A percentile compares a stretch with the other conserved stretches of the same genome.
These are phyloP conservation scores for Holothuria leucospilota DNA, from an alignment of 53 echinoderm and acorn worm species.

Conservation along the genomic window DNA sequence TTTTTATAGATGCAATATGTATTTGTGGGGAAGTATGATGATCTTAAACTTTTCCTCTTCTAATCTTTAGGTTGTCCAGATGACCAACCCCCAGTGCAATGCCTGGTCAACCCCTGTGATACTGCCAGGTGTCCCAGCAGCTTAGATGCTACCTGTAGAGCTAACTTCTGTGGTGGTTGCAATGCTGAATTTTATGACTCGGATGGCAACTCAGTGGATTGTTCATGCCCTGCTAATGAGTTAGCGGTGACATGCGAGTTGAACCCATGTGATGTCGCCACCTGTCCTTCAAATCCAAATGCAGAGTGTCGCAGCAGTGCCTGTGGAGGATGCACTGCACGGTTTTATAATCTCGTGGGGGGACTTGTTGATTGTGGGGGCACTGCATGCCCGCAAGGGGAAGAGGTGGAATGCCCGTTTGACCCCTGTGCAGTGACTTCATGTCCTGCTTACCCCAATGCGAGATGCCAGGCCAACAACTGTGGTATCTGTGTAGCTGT, in stretches of 20 bases:
- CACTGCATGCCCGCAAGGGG: too few species aligned
- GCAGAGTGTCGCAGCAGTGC: conserved; percentile 1
- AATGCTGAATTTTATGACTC: conserved; percentile 27
- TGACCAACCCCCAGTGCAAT: not conserved
- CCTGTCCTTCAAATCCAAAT: conserved; percentile 15
- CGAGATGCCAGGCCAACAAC: not conserved
- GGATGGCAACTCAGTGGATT: not conserved
- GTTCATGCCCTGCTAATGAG: not conserved
- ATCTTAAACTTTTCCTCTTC: not conserved
- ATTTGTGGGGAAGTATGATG: not conserved
- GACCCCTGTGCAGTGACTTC: conserved; percentile 17
- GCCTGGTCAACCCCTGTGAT: conserved; percentile 18
- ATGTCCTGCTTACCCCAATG: conserved; percentile 3
- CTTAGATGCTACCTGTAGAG: conserved; percentile 28
- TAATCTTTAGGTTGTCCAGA: conserved; percentile 12
- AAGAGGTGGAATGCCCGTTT: not conserved
- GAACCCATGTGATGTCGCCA: conserved; percentile 16
- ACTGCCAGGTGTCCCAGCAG: conserved; percentile 7
- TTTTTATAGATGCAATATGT: too few species aligned
- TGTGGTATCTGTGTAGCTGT: conserved; percentile 26
- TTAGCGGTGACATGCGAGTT: not conserved
- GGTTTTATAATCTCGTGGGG: not conserved
- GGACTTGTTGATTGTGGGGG: conserved; percentile 8
- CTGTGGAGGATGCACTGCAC: conserved; percentile 26
- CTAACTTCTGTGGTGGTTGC: conserved; percentile 34